These are phyloP conservation scores for Brenthis hecate DNA, from an alignment of 2,888 invertebrate species.

Conservation along the genomic window DNA sequence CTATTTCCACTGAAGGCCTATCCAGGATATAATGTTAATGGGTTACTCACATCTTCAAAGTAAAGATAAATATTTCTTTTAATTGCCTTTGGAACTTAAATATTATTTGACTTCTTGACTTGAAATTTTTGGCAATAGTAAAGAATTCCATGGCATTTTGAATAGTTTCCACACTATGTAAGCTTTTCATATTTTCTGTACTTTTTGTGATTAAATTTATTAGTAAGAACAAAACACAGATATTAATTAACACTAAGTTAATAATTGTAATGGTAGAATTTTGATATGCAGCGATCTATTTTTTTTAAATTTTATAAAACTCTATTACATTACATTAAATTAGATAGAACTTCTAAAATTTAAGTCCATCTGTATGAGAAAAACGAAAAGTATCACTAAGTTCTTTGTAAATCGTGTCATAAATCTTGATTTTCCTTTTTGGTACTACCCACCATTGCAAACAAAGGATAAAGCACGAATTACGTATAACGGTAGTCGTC, in stretches of 20 bases:
- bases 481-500: constrained; percentile 27
- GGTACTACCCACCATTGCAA: constrained; percentile 38
- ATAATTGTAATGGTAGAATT: too few relatives aligned
- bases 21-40: constrained; percentile 17
- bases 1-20: constrained; percentile 58
- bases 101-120: too few relatives aligned
- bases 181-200: too few relatives aligned
- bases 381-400: constrained; percentile 26
- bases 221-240: too few relatives aligned
- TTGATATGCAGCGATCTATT: too few relatives aligned
- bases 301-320: neutral
- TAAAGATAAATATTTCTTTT: neutral
- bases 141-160: too few relatives aligned
- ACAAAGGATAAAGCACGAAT: constrained; percentile 35
- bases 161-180: too few relatives aligned
- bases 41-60: constrained; percentile 5
- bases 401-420: constrained; percentile 31
- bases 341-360: constrained; percentile 1
- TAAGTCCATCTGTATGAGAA: constrained; percentile 10
- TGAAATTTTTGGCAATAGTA: too few relatives aligned
- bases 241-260: too few relatives aligned
- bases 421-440: constrained; percentile 38
- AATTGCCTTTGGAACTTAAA: neutral
- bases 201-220: too few relatives aligned
- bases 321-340: neutral